Conservation (phyloP, 1,140 invertebrate genomes). For the Heliconius nattereri region DNA sequence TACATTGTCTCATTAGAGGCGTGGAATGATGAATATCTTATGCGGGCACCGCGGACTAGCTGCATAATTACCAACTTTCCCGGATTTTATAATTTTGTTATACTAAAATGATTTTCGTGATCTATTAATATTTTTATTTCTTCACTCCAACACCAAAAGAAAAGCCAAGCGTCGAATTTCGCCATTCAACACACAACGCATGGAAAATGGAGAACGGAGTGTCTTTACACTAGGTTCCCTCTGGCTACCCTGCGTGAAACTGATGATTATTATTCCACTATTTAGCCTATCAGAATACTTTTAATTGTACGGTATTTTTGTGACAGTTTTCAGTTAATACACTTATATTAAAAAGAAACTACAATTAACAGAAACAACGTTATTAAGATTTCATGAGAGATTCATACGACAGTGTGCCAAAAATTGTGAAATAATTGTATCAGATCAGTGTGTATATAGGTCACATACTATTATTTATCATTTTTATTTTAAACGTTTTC, state of each 20-base stretch:
- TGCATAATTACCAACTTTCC: conserved; percentile 48
- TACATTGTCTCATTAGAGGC: conserved; percentile 66
- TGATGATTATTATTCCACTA: no score
- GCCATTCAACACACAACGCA: no score
- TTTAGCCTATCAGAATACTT: no score
- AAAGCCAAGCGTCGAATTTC: no score
- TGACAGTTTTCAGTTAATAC: no score
- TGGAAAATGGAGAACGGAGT: no score
- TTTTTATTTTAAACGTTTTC: neutral
- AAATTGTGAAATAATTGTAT: neutral
- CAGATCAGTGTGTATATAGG: neutral
- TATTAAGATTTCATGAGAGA: neutral
- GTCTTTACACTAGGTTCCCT: no score
- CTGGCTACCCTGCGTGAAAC: no score
- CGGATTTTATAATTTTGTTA: conserved; percentile 20
- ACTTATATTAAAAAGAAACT: neutral
- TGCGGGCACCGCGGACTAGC: conserved; percentile 43
- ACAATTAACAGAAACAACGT: neutral
- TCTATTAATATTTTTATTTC: no score
- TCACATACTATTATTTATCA: neutral
- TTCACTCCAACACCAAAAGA: no score
- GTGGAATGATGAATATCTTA: conserved; percentile 58
- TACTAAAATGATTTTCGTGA: neutral
- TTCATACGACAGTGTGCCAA: neutral
- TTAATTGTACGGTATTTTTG: no score